Conservation (phyloP, 2,113 vertebrate genomes). For the Prietella phreatophila region DNA sequence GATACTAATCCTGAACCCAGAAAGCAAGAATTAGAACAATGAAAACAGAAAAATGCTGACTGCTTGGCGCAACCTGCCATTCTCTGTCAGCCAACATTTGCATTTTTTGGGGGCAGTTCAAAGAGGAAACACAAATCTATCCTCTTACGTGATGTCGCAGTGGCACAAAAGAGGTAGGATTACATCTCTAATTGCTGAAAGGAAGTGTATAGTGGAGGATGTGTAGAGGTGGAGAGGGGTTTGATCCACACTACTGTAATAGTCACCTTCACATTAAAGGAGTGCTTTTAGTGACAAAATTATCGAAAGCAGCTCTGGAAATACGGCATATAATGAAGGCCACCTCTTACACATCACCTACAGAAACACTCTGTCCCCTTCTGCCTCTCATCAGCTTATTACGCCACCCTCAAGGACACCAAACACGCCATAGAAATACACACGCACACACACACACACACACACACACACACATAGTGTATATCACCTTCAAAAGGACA, state of each 20-base stretch:
- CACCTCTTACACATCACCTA: constrained; percentile 20
- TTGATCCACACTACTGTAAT: constrained; percentile 4
- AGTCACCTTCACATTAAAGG: constrained; percentile 32
- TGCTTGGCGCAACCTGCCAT: too few relatives aligned
- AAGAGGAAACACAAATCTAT: neutral
- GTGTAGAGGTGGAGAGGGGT: neutral
- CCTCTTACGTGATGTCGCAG: neutral
- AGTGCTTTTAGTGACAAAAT: neutral
- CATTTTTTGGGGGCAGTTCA: neutral
- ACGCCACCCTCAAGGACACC: constrained; percentile 44
- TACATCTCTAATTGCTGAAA: constrained; percentile 17
- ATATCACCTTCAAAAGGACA: constrained; percentile 74
- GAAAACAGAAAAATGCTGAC: neutral
- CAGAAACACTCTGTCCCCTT: constrained; percentile 38
- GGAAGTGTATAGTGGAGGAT: neutral
- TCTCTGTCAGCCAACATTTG: neutral
- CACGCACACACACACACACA: constrained; percentile 13
- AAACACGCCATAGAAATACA: neutral
- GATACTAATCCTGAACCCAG: neutral
- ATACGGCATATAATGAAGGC: neutral
- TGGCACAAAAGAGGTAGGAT: constrained; percentile 13
- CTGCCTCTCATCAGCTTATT: constrained; percentile 32
- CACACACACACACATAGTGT: constrained; percentile 42
- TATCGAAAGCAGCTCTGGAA: neutral
- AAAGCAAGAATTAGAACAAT: neutral